These are phyloP conservation scores for Platyrinchus mystaceus DNA, from an alignment of 2,797 vertebrate genomes.

Conservation along the genomic window DNA sequence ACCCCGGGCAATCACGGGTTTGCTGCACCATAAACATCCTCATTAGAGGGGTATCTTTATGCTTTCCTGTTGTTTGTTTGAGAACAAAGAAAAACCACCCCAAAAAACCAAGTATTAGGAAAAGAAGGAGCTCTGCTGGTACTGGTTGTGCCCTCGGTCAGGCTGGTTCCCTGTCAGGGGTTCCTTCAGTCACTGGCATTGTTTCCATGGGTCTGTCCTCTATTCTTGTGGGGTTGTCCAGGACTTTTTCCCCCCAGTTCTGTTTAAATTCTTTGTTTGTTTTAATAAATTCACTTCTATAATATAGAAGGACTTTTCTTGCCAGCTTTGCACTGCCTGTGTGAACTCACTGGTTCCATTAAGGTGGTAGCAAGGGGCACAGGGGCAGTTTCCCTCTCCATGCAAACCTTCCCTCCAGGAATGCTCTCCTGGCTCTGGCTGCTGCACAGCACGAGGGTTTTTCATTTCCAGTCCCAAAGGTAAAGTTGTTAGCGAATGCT, in stretches of 20 bases:
- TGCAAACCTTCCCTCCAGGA: constrained; percentile 29
- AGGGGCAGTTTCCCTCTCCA: background rate
- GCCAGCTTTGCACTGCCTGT: background rate
- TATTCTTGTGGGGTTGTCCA: background rate
- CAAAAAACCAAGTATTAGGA: background rate
- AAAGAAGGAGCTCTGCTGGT: background rate
- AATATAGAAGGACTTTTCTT: background rate
- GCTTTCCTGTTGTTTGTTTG: background rate
- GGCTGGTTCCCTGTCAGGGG: background rate
- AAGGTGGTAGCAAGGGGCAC: background rate
- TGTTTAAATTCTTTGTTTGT: background rate
- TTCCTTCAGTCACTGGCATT: background rate
- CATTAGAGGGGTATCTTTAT: background rate
- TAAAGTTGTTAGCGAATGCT: constrained; percentile 59
- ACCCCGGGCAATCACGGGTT: constrained; percentile 49
- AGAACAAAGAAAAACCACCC: background rate
- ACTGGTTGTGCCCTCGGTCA: rapidly evolving
- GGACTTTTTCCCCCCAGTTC: background rate
- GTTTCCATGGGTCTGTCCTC: background rate
- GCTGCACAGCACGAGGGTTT: constrained; percentile 27
- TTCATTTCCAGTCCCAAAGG: constrained; percentile 66
- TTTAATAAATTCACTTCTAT: background rate
- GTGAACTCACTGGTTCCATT: background rate
- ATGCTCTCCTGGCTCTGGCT: background rate
- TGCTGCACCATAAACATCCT: constrained; percentile 23